Conservation (phyloP, 2,888 invertebrate species). For the Antheraea yamamai region DNA sequence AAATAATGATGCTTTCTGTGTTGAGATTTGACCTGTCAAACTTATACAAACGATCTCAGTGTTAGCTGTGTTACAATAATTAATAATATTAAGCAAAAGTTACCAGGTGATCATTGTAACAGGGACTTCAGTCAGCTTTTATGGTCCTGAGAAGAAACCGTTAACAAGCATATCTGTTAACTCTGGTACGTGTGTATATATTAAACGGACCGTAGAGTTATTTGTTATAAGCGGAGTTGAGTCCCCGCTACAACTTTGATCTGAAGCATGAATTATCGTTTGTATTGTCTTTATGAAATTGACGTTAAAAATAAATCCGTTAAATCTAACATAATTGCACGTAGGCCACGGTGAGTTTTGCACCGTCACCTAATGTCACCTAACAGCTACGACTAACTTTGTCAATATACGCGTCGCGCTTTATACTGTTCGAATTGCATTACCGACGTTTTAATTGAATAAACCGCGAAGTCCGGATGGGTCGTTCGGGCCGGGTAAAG, state of each 20-base stretch:
- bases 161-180: conserved; percentile 28
- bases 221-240: conserved; percentile 39
- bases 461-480: conserved; percentile 41
- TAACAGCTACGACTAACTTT: conserved; percentile 76
- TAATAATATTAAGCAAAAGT: conserved; percentile 21
- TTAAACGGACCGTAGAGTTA: conserved; percentile 38
- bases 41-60: conserved; percentile 63
- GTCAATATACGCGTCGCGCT: conserved; percentile 51
- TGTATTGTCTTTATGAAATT: conserved; percentile 62
- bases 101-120: conserved; percentile 50
- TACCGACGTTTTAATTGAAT: conserved; percentile 28
- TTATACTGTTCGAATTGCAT: conserved; percentile 33
- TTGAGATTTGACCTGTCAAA: conserved; percentile 65
- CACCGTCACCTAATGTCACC: conserved; percentile 52
- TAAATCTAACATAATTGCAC: conserved; percentile 67
- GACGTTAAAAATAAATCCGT: conserved; percentile 52
- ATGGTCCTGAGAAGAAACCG: conserved; percentile 33
- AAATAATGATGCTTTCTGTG: conserved; percentile 73
- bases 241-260: conserved; percentile 67
- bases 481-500: conserved; percentile 57
- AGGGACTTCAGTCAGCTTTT: conserved; percentile 56
- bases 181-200: conserved; percentile 35
- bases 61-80: conserved; percentile 40
- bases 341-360: conserved; percentile 51
- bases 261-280: conserved; percentile 71